These are phyloP conservation scores for Harpagifer antarcticus DNA, from an alignment of 2,797 vertebrate species.

Conservation along the genomic window DNA sequence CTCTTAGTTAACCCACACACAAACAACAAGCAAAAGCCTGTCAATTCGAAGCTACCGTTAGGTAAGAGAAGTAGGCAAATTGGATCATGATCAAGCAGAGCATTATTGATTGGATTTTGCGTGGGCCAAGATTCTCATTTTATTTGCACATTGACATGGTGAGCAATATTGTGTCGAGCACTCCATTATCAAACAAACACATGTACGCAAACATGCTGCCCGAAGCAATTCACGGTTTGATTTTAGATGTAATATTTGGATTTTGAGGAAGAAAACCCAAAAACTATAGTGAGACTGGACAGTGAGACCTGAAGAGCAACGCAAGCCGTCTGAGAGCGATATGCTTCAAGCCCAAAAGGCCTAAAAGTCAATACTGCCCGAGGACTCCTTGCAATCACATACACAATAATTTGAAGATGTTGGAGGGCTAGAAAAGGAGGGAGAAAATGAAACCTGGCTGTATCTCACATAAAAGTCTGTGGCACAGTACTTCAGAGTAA, in stretches of 20 bases:
- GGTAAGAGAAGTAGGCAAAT: conserved; percentile 74
- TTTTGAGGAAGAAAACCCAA: conserved; percentile 67
- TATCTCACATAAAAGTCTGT: conserved; percentile 35
- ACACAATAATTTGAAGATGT: conserved; percentile 59
- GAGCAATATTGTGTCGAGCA: conserved; percentile 54
- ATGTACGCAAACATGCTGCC: conserved; percentile 47
- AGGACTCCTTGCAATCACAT: conserved; percentile 56
- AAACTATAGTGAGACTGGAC: conserved; percentile 60
- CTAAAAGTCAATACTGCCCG: conserved; percentile 67
- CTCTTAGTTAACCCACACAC: conserved; percentile 68
- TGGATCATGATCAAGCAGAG: conserved; percentile 76
- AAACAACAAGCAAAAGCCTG: conserved; percentile 47
- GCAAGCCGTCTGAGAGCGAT: conserved; percentile 58
- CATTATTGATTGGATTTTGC: conserved; percentile 78
- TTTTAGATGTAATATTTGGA: conserved; percentile 63
- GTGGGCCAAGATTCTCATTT: conserved; percentile 72
- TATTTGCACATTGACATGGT: conserved; percentile 73
- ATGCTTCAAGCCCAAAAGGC: conserved; percentile 61
- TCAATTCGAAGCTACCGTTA: conserved; percentile 71
- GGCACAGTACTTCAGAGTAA: conserved; percentile 46
- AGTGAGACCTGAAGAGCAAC: conserved; percentile 69
- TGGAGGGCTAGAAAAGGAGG: conserved; percentile 48
- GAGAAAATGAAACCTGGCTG: conserved; percentile 52
- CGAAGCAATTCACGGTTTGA: conserved; percentile 60
- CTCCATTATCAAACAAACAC: conserved; percentile 70